Conservation (phyloP, 2,113 vertebrate genomes). For the Strix aluco region DNA sequence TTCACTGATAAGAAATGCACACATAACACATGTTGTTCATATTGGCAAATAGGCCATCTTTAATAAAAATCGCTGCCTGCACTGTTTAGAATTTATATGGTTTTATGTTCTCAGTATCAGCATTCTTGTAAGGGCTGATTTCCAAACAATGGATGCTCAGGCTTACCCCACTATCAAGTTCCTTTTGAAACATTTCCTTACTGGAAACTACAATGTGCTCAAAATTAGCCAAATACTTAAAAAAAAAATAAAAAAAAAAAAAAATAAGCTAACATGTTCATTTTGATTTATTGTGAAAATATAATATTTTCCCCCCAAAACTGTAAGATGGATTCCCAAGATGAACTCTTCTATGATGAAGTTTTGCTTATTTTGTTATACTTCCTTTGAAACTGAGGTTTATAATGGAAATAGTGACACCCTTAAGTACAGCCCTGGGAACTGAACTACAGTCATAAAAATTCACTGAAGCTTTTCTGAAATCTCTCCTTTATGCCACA, state of each 20-base stretch:
- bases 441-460: not conserved
- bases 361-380: not conserved
- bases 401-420: not conserved
- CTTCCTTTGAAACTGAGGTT: not conserved
- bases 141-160: not conserved
- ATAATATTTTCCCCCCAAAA: fast-evolving
- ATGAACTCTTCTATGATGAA: not conserved
- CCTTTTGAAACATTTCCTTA: not conserved
- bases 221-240: not conserved
- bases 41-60: not conserved
- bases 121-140: not conserved
- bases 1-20: not conserved
- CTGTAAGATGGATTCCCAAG: not conserved
- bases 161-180: not conserved
- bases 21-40: not conserved
- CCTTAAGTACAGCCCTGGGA: not conserved
- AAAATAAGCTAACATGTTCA: fast-evolving
- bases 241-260: not conserved
- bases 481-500: not conserved
- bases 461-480: not conserved
- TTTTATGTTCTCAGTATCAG: not conserved
- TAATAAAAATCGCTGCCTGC: not conserved
- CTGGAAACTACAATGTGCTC: not conserved
- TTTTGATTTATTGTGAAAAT: not conserved
- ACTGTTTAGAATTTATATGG: not conserved